Conservation (phyloP, 1,140 invertebrate species). For the Metaphire vulgaris region DNA sequence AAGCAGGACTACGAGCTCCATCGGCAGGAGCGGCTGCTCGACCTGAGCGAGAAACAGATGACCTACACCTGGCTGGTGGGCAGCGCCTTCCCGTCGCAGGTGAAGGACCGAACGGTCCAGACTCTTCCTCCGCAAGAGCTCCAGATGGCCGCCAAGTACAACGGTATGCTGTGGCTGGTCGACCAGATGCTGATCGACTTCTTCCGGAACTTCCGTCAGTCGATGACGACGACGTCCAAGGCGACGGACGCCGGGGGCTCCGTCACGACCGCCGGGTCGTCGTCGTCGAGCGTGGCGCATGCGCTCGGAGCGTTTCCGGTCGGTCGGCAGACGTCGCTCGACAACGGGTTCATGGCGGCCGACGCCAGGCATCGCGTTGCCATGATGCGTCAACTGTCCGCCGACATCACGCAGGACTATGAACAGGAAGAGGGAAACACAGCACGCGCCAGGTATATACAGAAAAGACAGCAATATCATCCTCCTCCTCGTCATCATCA, state of each 20-base stretch:
- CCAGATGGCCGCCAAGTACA: constrained; percentile 22
- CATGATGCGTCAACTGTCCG: background rate
- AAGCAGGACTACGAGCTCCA: constrained; percentile 13
- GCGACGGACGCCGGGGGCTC: background rate
- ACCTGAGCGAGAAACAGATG: constrained; percentile 9
- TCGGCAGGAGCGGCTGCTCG: constrained; percentile 21
- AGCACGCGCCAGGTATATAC: background rate
- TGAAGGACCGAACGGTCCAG: background rate
- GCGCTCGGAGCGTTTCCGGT: no score
- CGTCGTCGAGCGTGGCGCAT: no score
- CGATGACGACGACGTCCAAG: background rate
- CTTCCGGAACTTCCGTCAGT: constrained; percentile 1
- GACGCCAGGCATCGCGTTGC: background rate
- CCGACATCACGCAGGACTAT: background rate
- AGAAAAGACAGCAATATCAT: no score
- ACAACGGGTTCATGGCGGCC: background rate
- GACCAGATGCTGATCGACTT: constrained; percentile 21
- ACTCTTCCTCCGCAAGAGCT: background rate
- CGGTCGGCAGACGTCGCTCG: background rate
- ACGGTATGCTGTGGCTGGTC: constrained; percentile 20
- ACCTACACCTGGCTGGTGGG: constrained; percentile 17
- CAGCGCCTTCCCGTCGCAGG: constrained; percentile 5
- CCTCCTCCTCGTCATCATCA: no score
- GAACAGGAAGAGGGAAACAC: background rate
- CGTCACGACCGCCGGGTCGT: background rate